Evolutionary conservation across 2,113 vertebrate genomes (phyloP), one percentile per base, ranked within the genome.

Genomic region (Upupa epops): DNA sequence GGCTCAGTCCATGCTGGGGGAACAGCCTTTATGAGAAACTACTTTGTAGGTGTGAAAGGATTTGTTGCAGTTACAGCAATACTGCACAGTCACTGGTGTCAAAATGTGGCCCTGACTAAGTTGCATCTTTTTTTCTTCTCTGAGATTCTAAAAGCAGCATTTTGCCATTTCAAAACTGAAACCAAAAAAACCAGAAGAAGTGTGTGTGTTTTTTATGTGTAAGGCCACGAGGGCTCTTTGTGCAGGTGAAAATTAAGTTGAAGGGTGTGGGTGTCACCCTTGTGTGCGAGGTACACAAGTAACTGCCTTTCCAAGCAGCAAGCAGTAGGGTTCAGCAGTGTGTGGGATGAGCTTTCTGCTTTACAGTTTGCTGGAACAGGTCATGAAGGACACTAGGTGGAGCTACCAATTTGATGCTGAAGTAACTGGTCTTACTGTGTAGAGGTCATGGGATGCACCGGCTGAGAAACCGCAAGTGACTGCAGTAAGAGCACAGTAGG

Each of bases 301-400:
- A 83, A 8, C 59, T 86, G 56, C 42, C 65, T 48, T 79, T 70
- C 63, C 40, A 42, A 54, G 45, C 49, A 92, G 61, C 16, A 34
- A 29, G 52, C n/a, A 58, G 22, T 10, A 26, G 17, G 4, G 11
- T 25, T 13, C 36, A 37, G 32, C 46, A 76, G 1, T 0, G 0
- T 45, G 51, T 22, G 2, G 1, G 14, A 34, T 24, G 45, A 20
- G 7, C 15, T 40, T 9, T 37, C 11, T 48, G 34, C 54, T 82
- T 70, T 59, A 51, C 21, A 46, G 0, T 74, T 55, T 59, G 3
- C 45, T 86, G 55, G 55, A 88, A 37, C 34, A 51, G 19, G 46
- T 18, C 71, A 21, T 31, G 13, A 49, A 2, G 36, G 89, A 83
- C 95, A 70, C 94, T 90, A 97, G 96, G 54, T 94, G 96, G 96